phyloP scores from a whole-genome alignment of 2,113 vertebrate species.

The Notothenia coriiceps region DNA sequence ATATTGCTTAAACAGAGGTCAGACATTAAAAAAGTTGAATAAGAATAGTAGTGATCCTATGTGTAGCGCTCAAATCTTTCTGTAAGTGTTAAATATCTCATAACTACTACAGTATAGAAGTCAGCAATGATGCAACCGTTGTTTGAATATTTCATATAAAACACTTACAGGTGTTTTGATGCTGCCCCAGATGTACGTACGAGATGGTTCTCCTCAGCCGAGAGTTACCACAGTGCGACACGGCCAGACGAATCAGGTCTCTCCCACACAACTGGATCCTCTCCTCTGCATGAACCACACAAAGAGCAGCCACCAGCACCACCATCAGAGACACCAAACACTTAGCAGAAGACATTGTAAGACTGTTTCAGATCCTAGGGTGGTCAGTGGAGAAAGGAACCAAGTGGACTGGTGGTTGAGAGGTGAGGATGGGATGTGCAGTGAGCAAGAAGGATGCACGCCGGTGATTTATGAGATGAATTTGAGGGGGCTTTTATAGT shows the following conservation, averaged over 20 bases:
- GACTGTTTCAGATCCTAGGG: neutral
- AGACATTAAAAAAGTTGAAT: neutral
- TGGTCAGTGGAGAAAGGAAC: neutral
- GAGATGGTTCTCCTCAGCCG: conserved; percentile 64
- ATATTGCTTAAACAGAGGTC: neutral
- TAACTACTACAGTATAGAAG: neutral
- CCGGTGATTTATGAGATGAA: conserved; percentile 9
- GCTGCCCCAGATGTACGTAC: conserved; percentile 30
- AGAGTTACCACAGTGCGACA: conserved; percentile 82
- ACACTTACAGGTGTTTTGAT: conserved; percentile 64
- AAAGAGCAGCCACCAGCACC: conserved; percentile 54
- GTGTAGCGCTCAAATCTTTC: neutral
- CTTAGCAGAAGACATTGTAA: conserved; percentile 64
- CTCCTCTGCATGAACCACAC: conserved; percentile 64
- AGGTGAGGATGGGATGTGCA: neutral
- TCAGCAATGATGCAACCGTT: neutral
- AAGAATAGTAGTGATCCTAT: neutral
- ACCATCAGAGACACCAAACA: conserved; percentile 60
- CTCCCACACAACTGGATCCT: conserved; percentile 81
- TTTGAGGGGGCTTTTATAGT: conserved; percentile 73
- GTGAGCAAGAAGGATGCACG: neutral
- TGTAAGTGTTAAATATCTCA: neutral
- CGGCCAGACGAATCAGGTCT: conserved; percentile 79
- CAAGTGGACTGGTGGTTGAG: neutral
- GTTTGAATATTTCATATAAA: neutral